Evolutionary conservation across 2,797 vertebrate genomes (phyloP), one percentile per base, ranked within the genome.

Genomic region (Parotocinclus haroldoi): DNA sequence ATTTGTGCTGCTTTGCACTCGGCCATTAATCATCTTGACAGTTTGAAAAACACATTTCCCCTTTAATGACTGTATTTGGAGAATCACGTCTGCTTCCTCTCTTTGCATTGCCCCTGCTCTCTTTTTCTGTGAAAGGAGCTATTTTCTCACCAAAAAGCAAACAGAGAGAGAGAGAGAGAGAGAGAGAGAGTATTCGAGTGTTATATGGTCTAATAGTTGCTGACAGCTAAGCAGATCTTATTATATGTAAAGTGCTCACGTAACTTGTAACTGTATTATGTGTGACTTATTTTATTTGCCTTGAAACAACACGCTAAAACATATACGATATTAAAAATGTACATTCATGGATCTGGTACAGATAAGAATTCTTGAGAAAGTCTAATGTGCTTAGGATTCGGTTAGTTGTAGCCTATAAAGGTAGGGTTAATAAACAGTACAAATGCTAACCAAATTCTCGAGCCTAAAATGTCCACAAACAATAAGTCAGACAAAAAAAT

Each of bases 1-100:
- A 94, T 98, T 98, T 94, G 94, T 94, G 92, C 93, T 94, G 94
- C 95, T 94, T 90, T 92, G 93, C 94, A 95, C 94, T 92, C 91
- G 83, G 92, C 92, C 96, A 99, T 98, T 98, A 98, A 99, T 99
- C 96, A 98, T 95, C 86, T 90, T 96, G 96, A 98, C 96, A 99
- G 95, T 92, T 94, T 94, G 93, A 96, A 98, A 98, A 99, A 99
- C 96, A 98, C 96, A 97, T 99, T 99, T 99, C 95, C 96, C 95
- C 94, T 97, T 95, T 98, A 98, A 99, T 97, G 96, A 96, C 96
- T 99, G 95, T 97, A 96, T 98, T 99, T 97, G 96, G 95, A 97
- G 98, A 98, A 98, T 97, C 95, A 92, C 94, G 85, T 86, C 89
- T 85, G 87, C 89, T 88, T 85, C 86, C 84, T 83, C 69, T 73